Evolutionary conservation across 1,140 invertebrate genomes (phyloP).

Genomic region (Solenopsis fugax): DNA sequence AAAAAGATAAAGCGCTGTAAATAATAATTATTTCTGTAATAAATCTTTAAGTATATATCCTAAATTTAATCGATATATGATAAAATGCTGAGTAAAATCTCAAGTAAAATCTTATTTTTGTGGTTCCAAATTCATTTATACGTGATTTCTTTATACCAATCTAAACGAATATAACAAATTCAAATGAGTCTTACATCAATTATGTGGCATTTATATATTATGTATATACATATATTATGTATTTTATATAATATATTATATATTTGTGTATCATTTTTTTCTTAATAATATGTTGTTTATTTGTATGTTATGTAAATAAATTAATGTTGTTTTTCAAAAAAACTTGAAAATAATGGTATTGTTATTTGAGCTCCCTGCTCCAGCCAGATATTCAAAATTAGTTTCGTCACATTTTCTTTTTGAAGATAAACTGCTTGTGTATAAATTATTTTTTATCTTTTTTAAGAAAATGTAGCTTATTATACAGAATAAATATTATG

Average conservation of each 20-base stretch:
- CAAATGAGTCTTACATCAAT: not conserved
- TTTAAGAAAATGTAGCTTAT: not conserved
- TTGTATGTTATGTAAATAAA: constrained; percentile 60
- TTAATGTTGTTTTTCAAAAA: constrained; percentile 50
- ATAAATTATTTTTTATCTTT: not conserved
- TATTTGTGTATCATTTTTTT: constrained; percentile 9
- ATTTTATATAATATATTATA: constrained; percentile 29
- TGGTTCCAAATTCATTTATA: not conserved
- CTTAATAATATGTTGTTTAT: constrained; percentile 31
- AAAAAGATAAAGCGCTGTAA: constrained; percentile 1
- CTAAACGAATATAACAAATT: not conserved
- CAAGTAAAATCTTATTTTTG: not conserved
- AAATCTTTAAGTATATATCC: not conserved
- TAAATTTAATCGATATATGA: not conserved
- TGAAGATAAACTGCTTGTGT: not conserved
- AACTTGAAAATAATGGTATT: not conserved
- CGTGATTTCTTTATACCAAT: not conserved
- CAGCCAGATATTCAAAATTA: not conserved
- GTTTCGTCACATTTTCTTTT: not conserved
- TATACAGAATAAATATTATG: not conserved
- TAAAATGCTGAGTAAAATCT: not conserved
- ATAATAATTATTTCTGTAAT: constrained; percentile 23
- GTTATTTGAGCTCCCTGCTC: not conserved
- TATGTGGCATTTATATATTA: constrained; percentile 26
- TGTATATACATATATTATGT: not conserved